Conservation (phyloP, 2,113 vertebrate species). For the Bos taurus region ARS-UCD2.0 NC_037357.1:79096001-79096500, state of each 20-base stretch:
- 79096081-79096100: neutral
- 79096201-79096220: neutral
- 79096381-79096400: neutral
- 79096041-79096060: neutral
- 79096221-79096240: neutral
- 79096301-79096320: neutral
- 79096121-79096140: neutral
- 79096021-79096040: neutral
- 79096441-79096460: neutral
- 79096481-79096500: too few relatives aligned
- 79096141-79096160: neutral
- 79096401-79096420: neutral
- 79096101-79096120: neutral
- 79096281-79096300: neutral
- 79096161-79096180: neutral
- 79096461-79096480: neutral
- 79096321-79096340: neutral
- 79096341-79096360: neutral
- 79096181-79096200: neutral
- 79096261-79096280: neutral
- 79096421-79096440: neutral
- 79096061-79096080: neutral
- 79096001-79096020: neutral
- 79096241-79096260: neutral
- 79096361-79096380: neutral